Percentiles rank a stretch among this genome's conserved stretches.
Conservation (phyloP, 92 coral and sea anemone species). For the Diadumene lineata region DNA sequence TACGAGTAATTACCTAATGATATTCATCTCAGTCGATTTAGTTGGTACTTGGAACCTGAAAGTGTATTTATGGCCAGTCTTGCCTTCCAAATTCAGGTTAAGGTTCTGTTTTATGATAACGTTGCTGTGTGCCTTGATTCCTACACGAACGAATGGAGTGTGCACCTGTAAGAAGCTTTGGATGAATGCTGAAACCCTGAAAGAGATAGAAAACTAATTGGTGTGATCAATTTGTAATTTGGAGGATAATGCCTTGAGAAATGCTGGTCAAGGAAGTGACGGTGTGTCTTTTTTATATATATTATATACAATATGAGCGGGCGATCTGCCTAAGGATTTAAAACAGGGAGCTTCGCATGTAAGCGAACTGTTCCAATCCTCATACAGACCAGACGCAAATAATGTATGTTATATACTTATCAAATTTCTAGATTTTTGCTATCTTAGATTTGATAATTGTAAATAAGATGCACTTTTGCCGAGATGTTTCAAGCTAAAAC, state of each 20-base stretch:
- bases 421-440: too few species aligned
- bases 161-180: constrained; percentile 48
- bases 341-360: too few species aligned
- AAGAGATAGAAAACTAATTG: background rate
- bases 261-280: background rate
- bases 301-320: too few species aligned
- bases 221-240: background rate
- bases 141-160: constrained; percentile 78
- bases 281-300: too few species aligned
- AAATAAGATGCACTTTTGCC: too few species aligned
- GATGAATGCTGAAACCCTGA: constrained; percentile 49
- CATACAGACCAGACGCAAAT: too few species aligned
- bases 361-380: too few species aligned
- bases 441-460: too few species aligned
- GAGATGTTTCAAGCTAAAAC: too few species aligned
- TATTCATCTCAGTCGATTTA: constrained; percentile 29
- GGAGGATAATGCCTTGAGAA: background rate
- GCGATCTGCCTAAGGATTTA: too few species aligned
- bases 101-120: constrained; percentile 26
- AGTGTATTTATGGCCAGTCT: constrained; percentile 23
- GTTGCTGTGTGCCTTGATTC: constrained; percentile 36
- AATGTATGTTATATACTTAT: too few species aligned
- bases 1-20: constrained; percentile 30
- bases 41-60: constrained; percentile 38
- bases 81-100: constrained; percentile 3